Conservation (phyloP, 1,140 invertebrate genomes). For the Megalopta genalis region DNA sequence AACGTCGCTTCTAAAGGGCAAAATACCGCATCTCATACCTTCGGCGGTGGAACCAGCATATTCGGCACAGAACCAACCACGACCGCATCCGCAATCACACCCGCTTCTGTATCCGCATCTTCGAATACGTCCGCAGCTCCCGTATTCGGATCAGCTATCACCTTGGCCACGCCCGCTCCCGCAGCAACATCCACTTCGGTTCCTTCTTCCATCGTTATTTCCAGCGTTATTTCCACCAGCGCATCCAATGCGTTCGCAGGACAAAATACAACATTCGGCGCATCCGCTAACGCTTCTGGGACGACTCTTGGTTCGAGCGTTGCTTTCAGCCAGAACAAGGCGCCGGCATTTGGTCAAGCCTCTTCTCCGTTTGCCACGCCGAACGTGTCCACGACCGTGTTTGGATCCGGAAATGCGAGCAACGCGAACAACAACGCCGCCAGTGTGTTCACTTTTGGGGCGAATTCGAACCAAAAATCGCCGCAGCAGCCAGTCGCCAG, state of each 20-base stretch:
- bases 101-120: background rate
- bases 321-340: slow-evolving; percentile 11
- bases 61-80: slow-evolving; percentile 6
- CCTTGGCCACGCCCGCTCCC: no score
- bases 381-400: background rate
- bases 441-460: slow-evolving; percentile 62
- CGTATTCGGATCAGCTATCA: no score
- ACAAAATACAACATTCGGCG: slow-evolving; percentile 51
- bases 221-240: no score
- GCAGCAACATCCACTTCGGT: no score
- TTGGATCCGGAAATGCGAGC: slow-evolving; percentile 22
- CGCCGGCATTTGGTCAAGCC: slow-evolving; percentile 55
- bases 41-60: slow-evolving; percentile 32
- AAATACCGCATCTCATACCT: slow-evolving; percentile 21
- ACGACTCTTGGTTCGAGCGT: background rate
- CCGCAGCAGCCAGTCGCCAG: slow-evolving; percentile 29
- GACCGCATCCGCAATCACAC: background rate
- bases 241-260: slow-evolving; percentile 32
- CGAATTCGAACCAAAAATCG: slow-evolving; percentile 27
- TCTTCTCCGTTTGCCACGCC: slow-evolving; percentile 52
- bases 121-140: no score
- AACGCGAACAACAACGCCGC: slow-evolving; percentile 17
- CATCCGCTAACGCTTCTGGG: slow-evolving; percentile 5
- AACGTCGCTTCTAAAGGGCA: background rate
- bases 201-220: no score